phyloP scores from a whole-genome alignment of 2,113 vertebrate genomes.

The Myotis brandtii region DNA sequence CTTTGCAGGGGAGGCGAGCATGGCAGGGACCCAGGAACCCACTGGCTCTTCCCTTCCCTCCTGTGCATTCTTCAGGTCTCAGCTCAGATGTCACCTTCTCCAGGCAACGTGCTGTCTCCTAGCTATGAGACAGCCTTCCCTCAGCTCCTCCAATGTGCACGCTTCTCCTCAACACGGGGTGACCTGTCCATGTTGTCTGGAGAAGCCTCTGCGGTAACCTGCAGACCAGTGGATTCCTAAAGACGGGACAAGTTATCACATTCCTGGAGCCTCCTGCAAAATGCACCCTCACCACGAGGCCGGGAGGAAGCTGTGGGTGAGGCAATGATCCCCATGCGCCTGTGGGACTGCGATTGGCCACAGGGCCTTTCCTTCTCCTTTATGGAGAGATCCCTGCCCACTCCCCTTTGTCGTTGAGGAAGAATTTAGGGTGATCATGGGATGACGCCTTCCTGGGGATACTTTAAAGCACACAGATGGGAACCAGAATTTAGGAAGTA shows the following conservation, averaged over 20 bases:
- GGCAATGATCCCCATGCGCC: no score
- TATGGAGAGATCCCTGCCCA: background rate
- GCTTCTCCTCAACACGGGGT: background rate
- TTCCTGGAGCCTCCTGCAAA: background rate
- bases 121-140: background rate
- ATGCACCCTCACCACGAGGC: fast-evolving
- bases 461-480: background rate
- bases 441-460: background rate
- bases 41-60: background rate
- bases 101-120: background rate
- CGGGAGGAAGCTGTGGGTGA: fast-evolving
- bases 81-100: background rate
- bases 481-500: no score
- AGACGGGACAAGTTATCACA: background rate
- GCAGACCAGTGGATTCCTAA: background rate
- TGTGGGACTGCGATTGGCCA: fast-evolving
- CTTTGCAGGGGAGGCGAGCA: background rate
- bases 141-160: background rate
- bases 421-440: background rate
- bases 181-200: no score
- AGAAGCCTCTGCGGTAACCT: background rate
- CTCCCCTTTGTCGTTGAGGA: background rate
- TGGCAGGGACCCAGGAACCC: background rate
- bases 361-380: background rate
- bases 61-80: background rate